Evolutionary conservation across 2,797 vertebrate genomes (phyloP).

Genomic region (Eidolon dupreanum): DNA sequence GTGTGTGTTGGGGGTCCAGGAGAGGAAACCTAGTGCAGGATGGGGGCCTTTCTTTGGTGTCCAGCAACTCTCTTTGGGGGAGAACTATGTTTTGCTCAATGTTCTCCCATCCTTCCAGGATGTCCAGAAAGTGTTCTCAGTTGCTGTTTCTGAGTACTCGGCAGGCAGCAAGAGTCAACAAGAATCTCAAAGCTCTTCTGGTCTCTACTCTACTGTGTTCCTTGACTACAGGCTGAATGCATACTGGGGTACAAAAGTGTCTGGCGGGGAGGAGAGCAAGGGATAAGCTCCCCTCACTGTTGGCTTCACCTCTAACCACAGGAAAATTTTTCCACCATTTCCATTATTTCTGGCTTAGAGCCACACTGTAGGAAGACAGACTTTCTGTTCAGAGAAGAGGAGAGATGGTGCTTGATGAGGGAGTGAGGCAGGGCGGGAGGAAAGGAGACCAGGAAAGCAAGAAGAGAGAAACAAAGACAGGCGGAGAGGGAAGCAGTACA

Average conservation of each 20-base stretch:
- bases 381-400: slow-evolving; percentile 52
- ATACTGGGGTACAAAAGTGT: background rate
- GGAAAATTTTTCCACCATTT: slow-evolving; percentile 63
- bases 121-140: background rate
- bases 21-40: background rate
- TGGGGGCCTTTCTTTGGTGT: background rate
- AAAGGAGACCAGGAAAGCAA: background rate
- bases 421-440: background rate
- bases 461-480: background rate
- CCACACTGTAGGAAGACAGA: slow-evolving; percentile 55
- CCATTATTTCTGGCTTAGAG: slow-evolving; percentile 54
- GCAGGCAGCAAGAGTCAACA: background rate
- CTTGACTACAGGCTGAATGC: background rate
- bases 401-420: background rate
- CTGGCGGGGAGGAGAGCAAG: background rate
- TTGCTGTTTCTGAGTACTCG: background rate
- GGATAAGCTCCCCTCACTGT: slow-evolving; percentile 28
- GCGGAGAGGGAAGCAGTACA: background rate
- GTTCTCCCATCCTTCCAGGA: slow-evolving; percentile 2
- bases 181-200: background rate
- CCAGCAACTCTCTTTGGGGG: background rate
- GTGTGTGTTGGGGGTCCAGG: background rate
- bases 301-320: slow-evolving; percentile 50
- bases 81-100: slow-evolving; percentile 5
- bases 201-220: background rate